Percentiles rank a stretch among this genome's conserved stretches.
Conservation (phyloP, 2,113 vertebrate genomes). For the Misgurnus mizolepis region DNA sequence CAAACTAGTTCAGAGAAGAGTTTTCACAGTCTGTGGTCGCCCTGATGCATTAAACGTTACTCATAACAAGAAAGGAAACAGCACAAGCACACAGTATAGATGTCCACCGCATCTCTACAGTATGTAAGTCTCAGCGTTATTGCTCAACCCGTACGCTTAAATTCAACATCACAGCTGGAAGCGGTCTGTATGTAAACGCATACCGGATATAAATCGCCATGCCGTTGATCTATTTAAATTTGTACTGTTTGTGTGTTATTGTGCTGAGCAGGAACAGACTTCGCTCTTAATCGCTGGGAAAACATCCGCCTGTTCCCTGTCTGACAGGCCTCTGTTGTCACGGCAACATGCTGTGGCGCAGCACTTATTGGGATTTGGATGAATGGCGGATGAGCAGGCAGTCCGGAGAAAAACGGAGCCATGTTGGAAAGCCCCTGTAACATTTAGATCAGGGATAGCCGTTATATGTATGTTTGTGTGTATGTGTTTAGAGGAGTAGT, state of each 20-base stretch:
- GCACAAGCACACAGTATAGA: conserved; percentile 1
- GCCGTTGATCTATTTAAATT: conserved; percentile 22
- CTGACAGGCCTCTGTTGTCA: conserved; percentile 89
- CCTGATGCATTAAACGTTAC: not conserved
- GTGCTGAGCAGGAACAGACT: conserved; percentile 28
- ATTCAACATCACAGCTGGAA: not conserved
- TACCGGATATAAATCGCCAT: not conserved
- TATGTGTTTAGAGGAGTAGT: conserved; percentile 42
- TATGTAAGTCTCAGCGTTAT: conserved; percentile 1
- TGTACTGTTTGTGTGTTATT: conserved; percentile 21
- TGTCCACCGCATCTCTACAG: not conserved
- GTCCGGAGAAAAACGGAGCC: conserved; percentile 34
- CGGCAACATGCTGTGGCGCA: conserved; percentile 92
- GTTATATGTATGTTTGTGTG: conserved; percentile 36
- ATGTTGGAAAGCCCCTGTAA: conserved; percentile 39
- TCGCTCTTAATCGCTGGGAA: conserved; percentile 59
- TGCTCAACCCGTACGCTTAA: not conserved
- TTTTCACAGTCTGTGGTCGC: not conserved
- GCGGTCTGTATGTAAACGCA: not conserved
- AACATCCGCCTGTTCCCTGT: conserved; percentile 66
- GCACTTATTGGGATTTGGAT: conserved; percentile 84
- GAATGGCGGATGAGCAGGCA: conserved; percentile 64
- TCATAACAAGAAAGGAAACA: conserved; percentile 6
- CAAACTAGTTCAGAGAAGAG: not conserved
- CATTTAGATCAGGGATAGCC: not conserved